Evolutionary conservation across 2,888 invertebrate species (phyloP).

Genomic region (Hoplodrina blanda): DNA sequence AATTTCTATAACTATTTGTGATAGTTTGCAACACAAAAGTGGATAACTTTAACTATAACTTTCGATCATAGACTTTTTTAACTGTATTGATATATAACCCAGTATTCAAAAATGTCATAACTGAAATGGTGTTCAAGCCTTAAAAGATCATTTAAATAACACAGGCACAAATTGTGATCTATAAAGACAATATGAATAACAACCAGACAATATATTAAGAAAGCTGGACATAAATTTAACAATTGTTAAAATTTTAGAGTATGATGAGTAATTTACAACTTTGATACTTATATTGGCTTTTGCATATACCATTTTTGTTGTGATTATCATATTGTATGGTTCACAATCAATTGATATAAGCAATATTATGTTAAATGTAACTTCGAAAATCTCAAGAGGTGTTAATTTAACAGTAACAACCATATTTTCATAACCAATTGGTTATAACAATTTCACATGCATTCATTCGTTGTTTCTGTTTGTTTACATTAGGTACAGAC

Average conservation of each 20-base stretch:
- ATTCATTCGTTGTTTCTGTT: conserved; percentile 32
- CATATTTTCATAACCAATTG: too few species aligned
- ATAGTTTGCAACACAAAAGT: not conserved
- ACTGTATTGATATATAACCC: not conserved
- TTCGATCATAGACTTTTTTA: not conserved
- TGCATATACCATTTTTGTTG: too few species aligned
- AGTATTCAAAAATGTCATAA: conserved; percentile 3
- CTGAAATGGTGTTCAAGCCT: not conserved
- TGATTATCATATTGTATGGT: too few species aligned
- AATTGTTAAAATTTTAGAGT: too few species aligned
- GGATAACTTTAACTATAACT: conserved; percentile 1
- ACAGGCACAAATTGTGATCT: too few species aligned
- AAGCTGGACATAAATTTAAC: too few species aligned
- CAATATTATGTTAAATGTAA: not conserved
- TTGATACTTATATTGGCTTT: too few species aligned
- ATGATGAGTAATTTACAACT: too few species aligned
- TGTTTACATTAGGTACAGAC: conserved; percentile 5
- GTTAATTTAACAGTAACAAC: not conserved
- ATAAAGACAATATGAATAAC: too few species aligned
- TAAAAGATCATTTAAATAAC: too few species aligned
- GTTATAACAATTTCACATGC: not conserved
- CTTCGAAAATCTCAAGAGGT: not conserved
- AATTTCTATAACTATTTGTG: not conserved
- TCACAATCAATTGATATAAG: too few species aligned
- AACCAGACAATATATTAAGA: too few species aligned